A percentile compares a stretch with the other conserved stretches of the same genome.
phyloP scores from a whole-genome alignment of 2,797 vertebrate species.

The Xiphorhynchus erythropygius region DNA sequence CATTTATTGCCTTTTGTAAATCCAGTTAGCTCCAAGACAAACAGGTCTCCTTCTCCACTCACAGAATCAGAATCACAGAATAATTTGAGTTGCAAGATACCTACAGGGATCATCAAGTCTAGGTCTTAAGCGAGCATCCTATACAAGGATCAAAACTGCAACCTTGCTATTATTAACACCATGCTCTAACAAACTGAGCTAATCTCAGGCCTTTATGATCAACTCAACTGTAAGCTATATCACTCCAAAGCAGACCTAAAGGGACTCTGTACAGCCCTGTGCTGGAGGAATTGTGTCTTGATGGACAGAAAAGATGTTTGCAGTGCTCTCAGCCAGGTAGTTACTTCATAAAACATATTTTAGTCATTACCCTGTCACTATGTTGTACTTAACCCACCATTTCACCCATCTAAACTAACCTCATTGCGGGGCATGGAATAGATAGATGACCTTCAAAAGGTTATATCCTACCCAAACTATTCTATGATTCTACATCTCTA shows the following conservation, averaged over 20 bases:
- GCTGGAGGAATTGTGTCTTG: neutral
- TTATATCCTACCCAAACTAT: neutral
- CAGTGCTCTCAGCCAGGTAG: neutral
- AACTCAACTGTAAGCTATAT: neutral
- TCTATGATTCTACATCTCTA: neutral
- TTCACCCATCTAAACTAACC: neutral
- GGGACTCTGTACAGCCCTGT: neutral
- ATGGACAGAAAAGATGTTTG: neutral
- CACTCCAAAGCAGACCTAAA: neutral
- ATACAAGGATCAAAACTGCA: neutral
- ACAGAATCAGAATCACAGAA: neutral
- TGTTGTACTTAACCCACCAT: neutral
- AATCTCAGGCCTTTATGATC: neutral
- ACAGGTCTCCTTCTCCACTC: neutral
- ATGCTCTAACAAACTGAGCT: neutral
- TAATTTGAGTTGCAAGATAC: neutral
- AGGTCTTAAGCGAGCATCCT: accelerated
- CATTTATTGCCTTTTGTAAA: neutral
- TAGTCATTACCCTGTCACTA: neutral
- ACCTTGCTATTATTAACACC: neutral
- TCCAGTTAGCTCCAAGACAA: neutral
- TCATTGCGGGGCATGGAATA: neutral
- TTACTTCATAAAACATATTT: neutral
- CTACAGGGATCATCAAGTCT: accelerated
- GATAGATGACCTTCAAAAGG: neutral